Conservation (phyloP, 2,797 vertebrate species). For the Dicrostonyx torquatus region DNA sequence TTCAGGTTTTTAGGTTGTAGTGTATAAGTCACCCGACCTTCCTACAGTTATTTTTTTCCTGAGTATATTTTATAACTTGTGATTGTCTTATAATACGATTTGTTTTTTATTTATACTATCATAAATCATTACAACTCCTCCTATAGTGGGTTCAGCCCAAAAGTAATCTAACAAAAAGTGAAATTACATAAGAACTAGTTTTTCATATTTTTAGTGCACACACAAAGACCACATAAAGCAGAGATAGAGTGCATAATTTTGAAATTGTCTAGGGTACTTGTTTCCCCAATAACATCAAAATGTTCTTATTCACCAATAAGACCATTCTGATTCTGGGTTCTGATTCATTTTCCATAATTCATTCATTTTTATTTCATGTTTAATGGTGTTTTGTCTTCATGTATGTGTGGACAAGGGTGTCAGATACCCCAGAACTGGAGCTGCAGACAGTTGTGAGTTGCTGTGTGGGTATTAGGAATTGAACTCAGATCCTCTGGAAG, state of each 20-base stretch:
- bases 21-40: neutral
- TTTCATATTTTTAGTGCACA: neutral
- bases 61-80: neutral
- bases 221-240: neutral
- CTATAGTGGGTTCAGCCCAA: fast-evolving
- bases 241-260: neutral
- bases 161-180: neutral
- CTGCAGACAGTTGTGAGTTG: neutral
- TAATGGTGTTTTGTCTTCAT: neutral
- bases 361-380: neutral
- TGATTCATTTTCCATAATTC: neutral
- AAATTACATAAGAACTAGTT: neutral
- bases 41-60: neutral
- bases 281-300: neutral
- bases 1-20: neutral
- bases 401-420: neutral
- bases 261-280: neutral
- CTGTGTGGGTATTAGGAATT: neutral
- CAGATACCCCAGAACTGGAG: neutral
- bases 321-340: too few species aligned
- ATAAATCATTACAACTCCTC: neutral
- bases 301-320: too few species aligned
- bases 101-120: neutral
- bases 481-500: neutral
- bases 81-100: too few species aligned